Evolutionary conservation across 2,797 vertebrate species (phyloP), one percentile per base, ranked within the genome.

Genomic region (Gymnoscopelus braueri): DNA sequence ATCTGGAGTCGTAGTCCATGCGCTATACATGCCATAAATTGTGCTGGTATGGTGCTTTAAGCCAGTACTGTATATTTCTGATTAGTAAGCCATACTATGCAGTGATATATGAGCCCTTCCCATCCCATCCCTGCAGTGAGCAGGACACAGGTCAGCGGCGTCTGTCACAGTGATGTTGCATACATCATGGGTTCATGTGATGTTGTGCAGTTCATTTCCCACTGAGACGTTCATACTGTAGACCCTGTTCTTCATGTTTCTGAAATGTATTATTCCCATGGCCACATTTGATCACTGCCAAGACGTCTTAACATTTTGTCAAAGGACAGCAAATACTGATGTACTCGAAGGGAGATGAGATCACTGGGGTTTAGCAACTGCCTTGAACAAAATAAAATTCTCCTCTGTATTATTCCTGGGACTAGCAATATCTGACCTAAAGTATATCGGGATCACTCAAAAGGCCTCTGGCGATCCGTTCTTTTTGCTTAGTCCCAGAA

Each of bases 131-230:
- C 47, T 5, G 60, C 44, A 39, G 35, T 15, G 23, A 58, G 50
- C 48, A 15, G 52, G 52, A 72, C 66, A 48, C 63, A 62, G 69
- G 73, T 73, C 12, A 29, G 52, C 11, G 59, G 14, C 35, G 13
- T 52, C 53, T 61, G 49, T 77, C 74, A 15, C 68, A 72, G 12
- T 71, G 51, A 44, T 65, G 69, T 71, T 63, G 70, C 57, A 63
- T 48, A 50, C 60, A 67, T 55, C 60, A 67, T 55, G 57, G 63
- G 53, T 65, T 73, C 71, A 77, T 77, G 65, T 88, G 74, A 83
- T 66, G 58, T 67, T 48, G 50, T 69, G 74, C 67, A 73, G 82
- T 79, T 78, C 58, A 65, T 78, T 63, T 60, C 54, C 55, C 12
- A 7, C 65, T 9, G 56, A 32, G 74, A 65, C 50, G 49, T 44